These are phyloP conservation scores for Cichladusa arquata DNA, from an alignment of 2,113 vertebrate species.

Conservation along the genomic window DNA sequence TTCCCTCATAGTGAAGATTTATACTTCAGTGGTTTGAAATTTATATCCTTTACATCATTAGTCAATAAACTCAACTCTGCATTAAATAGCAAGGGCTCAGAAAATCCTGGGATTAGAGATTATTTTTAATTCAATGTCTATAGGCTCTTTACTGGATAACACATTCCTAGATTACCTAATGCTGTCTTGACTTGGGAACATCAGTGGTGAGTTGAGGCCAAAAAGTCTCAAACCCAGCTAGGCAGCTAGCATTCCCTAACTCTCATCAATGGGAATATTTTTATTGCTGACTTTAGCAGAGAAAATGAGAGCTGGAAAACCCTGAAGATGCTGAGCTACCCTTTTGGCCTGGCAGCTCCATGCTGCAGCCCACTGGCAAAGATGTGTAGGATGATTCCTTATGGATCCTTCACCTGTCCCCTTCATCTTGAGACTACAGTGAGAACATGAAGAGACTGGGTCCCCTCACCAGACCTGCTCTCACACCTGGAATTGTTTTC, in stretches of 20 bases:
- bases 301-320: neutral
- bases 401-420: neutral
- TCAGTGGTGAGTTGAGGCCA: neutral
- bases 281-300: neutral
- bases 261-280: neutral
- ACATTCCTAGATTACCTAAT: neutral
- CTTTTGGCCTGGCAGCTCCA: neutral
- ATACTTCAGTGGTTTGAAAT: constrained; percentile 19
- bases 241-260: neutral
- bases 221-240: neutral
- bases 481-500: neutral
- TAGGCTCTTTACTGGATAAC: neutral
- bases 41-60: neutral
- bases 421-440: neutral
- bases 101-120: neutral
- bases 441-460: neutral
- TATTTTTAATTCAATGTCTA: neutral
- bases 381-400: neutral
- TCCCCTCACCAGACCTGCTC: neutral
- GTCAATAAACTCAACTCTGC: constrained; percentile 32
- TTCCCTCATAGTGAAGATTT: constrained; percentile 42
- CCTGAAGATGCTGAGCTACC: neutral
- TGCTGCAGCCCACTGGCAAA: neutral
- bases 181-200: neutral
- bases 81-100: neutral